phyloP scores from a whole-genome alignment of 2,888 invertebrate genomes.

The Yponomeuta sedellus region DNA sequence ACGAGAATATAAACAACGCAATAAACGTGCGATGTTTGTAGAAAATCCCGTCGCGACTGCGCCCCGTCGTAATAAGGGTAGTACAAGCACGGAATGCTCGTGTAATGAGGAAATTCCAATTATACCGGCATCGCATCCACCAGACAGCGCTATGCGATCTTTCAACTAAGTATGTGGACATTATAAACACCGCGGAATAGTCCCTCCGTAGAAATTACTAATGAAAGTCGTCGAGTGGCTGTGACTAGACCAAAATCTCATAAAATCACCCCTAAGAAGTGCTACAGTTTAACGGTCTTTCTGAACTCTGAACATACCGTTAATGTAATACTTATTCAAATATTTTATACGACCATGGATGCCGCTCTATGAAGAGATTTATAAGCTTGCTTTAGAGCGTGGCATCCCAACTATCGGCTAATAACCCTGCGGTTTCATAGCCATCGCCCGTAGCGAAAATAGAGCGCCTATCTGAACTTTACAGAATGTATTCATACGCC shows the following conservation, averaged over 20 bases:
- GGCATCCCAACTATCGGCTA: slow-evolving; percentile 1
- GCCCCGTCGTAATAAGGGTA: slow-evolving; percentile 8
- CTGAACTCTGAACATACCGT: background rate
- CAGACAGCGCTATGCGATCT: slow-evolving; percentile 5
- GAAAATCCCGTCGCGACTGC: slow-evolving; percentile 1
- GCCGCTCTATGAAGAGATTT: background rate
- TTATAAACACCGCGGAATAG: background rate
- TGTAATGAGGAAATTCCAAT: slow-evolving; percentile 25
- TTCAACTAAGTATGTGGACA: slow-evolving; percentile 6
- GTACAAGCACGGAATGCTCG: slow-evolving; percentile 15
- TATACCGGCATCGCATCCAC: slow-evolving; percentile 20
- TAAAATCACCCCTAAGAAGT: background rate
- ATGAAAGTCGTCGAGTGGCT: background rate
- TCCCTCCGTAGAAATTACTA: background rate
- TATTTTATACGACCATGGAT: background rate
- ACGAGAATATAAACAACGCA: background rate
- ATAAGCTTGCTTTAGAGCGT: background rate
- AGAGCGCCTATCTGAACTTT: background rate
- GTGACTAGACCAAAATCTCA: too few species aligned
- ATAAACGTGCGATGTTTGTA: background rate
- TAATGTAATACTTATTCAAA: background rate
- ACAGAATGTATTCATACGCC: background rate
- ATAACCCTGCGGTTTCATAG: background rate
- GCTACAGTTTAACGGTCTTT: background rate
- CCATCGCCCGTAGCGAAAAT: background rate